These are phyloP conservation scores for Gopherus evgoodei DNA, from an alignment of 2,113 vertebrate genomes.

Conservation along the genomic window DNA sequence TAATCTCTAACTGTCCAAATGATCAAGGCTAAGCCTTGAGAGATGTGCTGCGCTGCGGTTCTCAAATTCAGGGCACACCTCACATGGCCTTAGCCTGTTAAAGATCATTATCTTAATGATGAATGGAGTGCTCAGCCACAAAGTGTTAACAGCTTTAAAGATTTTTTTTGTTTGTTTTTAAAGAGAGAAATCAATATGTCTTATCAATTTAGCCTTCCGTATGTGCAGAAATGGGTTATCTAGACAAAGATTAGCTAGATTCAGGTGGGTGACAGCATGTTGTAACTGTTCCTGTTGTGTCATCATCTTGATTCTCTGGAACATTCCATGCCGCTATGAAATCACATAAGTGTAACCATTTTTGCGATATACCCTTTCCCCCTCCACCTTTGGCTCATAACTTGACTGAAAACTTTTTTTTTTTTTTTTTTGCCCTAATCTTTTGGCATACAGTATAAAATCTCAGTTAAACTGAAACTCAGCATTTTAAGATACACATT, in stretches of 20 bases:
- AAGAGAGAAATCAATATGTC: not conserved
- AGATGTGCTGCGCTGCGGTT: not conserved
- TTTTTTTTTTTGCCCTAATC: not conserved
- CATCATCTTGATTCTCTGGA: not conserved
- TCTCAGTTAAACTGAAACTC: not conserved
- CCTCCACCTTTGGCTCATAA: not conserved
- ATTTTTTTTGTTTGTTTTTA: fast-evolving
- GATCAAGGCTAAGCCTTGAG: not conserved
- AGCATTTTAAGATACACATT: not conserved
- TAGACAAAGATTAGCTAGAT: not conserved
- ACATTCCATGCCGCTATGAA: not conserved
- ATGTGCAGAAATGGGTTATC: not conserved
- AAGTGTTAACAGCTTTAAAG: not conserved
- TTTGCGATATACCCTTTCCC: not conserved
- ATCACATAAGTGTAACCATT: not conserved
- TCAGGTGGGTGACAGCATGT: not conserved
- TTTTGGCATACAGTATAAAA: not conserved
- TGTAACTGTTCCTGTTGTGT: not conserved
- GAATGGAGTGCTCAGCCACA: not conserved
- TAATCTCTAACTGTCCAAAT: not conserved
- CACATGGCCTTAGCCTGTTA: not conserved
- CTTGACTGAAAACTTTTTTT: not conserved
- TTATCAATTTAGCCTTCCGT: not conserved
- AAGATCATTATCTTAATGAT: not conserved
- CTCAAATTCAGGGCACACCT: not conserved